Percentiles rank a stretch among this genome's conserved stretches.
These are phyloP conservation scores for Criorhina ranunculi DNA, from an alignment of 2,888 invertebrate species.

Conservation along the genomic window DNA sequence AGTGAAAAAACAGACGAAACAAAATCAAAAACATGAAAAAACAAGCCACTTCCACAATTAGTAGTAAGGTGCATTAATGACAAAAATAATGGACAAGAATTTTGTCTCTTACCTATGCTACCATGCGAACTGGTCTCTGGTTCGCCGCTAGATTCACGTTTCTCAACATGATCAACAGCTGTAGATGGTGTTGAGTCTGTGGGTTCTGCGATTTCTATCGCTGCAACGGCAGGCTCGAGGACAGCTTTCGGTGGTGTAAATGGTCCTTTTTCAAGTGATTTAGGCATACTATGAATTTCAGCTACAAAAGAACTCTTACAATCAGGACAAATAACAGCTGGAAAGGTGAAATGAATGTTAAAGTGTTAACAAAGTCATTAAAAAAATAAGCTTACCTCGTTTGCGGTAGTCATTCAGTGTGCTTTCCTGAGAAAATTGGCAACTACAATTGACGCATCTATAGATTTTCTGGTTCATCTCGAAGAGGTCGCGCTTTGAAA, in stretches of 20 bases:
- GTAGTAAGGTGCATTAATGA: conserved; percentile 49
- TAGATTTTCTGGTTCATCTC: conserved; percentile 85
- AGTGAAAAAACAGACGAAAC: conserved; percentile 78
- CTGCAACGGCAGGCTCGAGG: not conserved
- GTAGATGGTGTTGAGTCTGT: not conserved
- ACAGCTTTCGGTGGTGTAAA: conserved; percentile 5
- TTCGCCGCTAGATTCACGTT: conserved; percentile 42
- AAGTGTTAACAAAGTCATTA: not conserved
- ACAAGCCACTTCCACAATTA: conserved; percentile 57
- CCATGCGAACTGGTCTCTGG: conserved; percentile 50
- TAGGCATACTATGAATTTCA: conserved; percentile 81
- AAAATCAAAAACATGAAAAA: conserved; percentile 62
- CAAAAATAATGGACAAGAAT: not conserved
- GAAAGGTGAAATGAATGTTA: not conserved
- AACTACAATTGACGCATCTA: conserved; percentile 88
- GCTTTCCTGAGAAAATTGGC: conserved; percentile 86
- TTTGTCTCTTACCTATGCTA: conserved; percentile 56
- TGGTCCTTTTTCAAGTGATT: conserved; percentile 78
- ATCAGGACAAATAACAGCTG: conserved; percentile 85
- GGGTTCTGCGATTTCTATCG: conserved; percentile 3
- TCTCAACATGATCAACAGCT: conserved; percentile 24
- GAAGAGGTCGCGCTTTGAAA: conserved; percentile 85
- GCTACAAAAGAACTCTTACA: conserved; percentile 87
- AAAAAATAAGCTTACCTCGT: conserved; percentile 77
- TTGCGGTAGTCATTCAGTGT: conserved; percentile 78